phyloP scores from a whole-genome alignment of 2,797 vertebrate genomes.

The Halcyon leucocephala region DNA sequence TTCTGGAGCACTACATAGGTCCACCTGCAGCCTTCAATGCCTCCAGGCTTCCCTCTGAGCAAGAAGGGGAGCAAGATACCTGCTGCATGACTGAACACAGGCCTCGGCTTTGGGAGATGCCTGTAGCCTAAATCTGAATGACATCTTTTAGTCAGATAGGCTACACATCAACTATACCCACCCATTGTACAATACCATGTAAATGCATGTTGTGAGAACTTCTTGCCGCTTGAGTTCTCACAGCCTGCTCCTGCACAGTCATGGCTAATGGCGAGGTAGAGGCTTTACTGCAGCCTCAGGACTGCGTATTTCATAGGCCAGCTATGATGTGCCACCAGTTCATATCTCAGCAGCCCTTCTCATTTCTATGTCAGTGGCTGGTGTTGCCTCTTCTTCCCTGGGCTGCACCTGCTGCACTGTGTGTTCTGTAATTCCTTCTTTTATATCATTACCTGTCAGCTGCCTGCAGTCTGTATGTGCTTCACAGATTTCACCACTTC shows the following conservation, averaged over 20 bases:
- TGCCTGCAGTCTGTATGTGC: not conserved
- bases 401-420: not conserved
- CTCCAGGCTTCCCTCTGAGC: not conserved
- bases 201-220: not conserved
- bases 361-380: not conserved
- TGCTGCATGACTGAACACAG: not conserved
- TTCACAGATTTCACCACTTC: not conserved
- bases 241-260: fast-evolving
- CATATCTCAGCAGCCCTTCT: not conserved
- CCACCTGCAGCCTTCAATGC: not conserved
- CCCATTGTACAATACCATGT: fast-evolving
- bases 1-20: not conserved
- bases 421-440: slow-evolving; percentile 12
- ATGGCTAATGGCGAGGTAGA: not conserved
- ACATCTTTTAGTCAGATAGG: not conserved
- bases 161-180: not conserved
- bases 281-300: not conserved
- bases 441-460: not conserved
- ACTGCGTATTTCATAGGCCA: not conserved
- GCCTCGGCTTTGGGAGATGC: not conserved
- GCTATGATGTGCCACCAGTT: not conserved
- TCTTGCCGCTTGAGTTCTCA: not conserved
- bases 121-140: slow-evolving; percentile 20
- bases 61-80: not conserved
- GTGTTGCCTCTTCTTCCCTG: not conserved